A percentile compares a stretch with the other conserved stretches of the same genome.
Evolutionary conservation across 2,113 vertebrate genomes (phyloP).

Genomic region (Andinoacara biseriatus): DNA sequence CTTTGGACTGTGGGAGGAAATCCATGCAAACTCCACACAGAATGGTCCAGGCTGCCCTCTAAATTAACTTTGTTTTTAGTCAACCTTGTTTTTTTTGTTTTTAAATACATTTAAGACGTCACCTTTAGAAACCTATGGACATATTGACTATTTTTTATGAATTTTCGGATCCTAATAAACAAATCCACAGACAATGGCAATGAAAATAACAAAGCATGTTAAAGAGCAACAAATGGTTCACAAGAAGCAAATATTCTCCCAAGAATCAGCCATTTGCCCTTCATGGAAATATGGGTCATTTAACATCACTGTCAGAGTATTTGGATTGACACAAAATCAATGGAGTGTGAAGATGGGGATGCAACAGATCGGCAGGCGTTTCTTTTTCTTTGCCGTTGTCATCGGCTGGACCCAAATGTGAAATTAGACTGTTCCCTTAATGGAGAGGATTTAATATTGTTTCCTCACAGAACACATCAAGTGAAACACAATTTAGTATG

Average conservation of each 20-base stretch:
- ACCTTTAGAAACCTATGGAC: neutral
- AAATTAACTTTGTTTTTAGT: too few relatives aligned
- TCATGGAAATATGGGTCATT: constrained; percentile 39
- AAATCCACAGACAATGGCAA: neutral
- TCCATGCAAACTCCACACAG: too few relatives aligned
- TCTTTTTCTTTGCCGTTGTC: neutral
- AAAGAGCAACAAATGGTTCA: neutral
- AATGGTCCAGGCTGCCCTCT: too few relatives aligned
- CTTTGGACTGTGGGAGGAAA: too few relatives aligned
- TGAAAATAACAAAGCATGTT: neutral
- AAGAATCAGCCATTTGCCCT: constrained; percentile 30
- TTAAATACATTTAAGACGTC: neutral
- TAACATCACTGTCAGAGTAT: constrained; percentile 54
- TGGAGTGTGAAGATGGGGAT: constrained; percentile 41
- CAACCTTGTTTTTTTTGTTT: too few relatives aligned
- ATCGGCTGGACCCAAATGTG: neutral
- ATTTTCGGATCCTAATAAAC: neutral
- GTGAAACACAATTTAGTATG: neutral
- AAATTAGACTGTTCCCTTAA: neutral
- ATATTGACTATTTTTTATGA: neutral
- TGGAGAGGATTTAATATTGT: neutral
- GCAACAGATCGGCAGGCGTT: neutral
- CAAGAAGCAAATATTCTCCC: neutral
- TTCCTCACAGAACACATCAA: neutral
- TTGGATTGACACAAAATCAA: constrained; percentile 75